Percentiles rank a stretch among this genome's conserved stretches.
These are phyloP conservation scores for Pachliopta kotzebuea DNA, from an alignment of 2,888 invertebrate species.

Conservation along the genomic window DNA sequence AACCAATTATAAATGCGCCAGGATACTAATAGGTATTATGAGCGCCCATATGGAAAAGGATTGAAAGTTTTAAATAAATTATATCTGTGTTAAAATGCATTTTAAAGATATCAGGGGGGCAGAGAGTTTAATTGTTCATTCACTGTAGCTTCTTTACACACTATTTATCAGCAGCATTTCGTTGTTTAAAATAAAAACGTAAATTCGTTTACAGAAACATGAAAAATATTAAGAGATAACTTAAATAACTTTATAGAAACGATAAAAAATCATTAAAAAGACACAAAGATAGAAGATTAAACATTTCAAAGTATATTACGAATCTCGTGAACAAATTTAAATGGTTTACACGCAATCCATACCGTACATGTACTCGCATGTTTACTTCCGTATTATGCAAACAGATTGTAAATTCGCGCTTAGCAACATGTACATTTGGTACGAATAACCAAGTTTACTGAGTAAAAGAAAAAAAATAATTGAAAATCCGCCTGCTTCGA, in stretches of 20 bases:
- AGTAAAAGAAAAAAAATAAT: too few species aligned
- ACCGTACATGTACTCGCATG: background rate
- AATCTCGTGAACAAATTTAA: background rate
- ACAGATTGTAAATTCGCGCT: background rate
- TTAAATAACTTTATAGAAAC: background rate
- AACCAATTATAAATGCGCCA: slow-evolving; percentile 12
- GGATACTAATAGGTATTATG: slow-evolving; percentile 3
- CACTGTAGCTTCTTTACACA: background rate
- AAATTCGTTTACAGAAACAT: background rate
- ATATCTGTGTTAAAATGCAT: slow-evolving; percentile 2
- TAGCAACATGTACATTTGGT: background rate
- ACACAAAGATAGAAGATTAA: background rate
- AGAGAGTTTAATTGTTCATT: background rate
- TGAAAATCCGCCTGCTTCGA: too few species aligned
- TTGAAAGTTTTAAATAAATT: slow-evolving; percentile 12
- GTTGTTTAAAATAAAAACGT: background rate
- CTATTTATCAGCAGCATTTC: background rate
- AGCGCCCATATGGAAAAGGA: slow-evolving; percentile 1
- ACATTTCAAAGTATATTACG: background rate
- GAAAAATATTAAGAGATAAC: background rate
- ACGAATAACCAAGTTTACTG: background rate
- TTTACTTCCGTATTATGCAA: slow-evolving; percentile 1
- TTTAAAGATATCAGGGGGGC: background rate
- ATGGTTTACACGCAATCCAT: background rate
- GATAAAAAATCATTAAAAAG: background rate